These are phyloP conservation scores for Osmerus mordax DNA, from an alignment of 2,113 vertebrate species.

Conservation along the genomic window DNA sequence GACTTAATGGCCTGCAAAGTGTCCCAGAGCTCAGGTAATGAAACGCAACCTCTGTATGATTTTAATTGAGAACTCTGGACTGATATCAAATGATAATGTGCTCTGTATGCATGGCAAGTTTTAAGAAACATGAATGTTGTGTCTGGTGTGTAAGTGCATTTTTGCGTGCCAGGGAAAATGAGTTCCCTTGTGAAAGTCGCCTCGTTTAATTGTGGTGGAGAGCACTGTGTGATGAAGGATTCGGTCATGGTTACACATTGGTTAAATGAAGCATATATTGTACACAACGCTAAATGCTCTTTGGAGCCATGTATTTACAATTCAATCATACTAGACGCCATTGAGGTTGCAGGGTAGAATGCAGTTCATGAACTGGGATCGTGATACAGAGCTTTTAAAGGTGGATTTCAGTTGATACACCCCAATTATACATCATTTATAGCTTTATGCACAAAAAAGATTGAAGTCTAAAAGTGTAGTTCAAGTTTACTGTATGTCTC, in stretches of 20 bases:
- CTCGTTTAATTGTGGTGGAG: slow-evolving; percentile 66
- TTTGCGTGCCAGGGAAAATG: slow-evolving; percentile 52
- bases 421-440: too few species aligned
- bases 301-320: slow-evolving; percentile 61
- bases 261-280: slow-evolving; percentile 66
- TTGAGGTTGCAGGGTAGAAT: background rate
- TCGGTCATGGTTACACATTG: slow-evolving; percentile 58
- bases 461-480: slow-evolving; percentile 20
- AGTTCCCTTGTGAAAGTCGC: slow-evolving; percentile 49
- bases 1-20: slow-evolving; percentile 74
- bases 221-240: slow-evolving; percentile 49
- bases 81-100: slow-evolving; percentile 73
- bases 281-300: slow-evolving; percentile 62
- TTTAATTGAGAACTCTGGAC: slow-evolving; percentile 77
- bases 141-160: slow-evolving; percentile 44
- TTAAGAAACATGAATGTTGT: slow-evolving; percentile 66
- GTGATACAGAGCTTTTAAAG: background rate
- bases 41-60: slow-evolving; percentile 75
- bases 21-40: slow-evolving; percentile 72
- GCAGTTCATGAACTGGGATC: slow-evolving; percentile 17
- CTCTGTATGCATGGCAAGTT: slow-evolving; percentile 65
- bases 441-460: slow-evolving; percentile 14
- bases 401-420: too few species aligned
- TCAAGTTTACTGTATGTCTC: slow-evolving; percentile 5
- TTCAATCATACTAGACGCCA: slow-evolving; percentile 42